A percentile compares a stretch with the other conserved stretches of the same genome.
Conservation (phyloP, 2,888 invertebrate species). For the Netelia melanura region DNA sequence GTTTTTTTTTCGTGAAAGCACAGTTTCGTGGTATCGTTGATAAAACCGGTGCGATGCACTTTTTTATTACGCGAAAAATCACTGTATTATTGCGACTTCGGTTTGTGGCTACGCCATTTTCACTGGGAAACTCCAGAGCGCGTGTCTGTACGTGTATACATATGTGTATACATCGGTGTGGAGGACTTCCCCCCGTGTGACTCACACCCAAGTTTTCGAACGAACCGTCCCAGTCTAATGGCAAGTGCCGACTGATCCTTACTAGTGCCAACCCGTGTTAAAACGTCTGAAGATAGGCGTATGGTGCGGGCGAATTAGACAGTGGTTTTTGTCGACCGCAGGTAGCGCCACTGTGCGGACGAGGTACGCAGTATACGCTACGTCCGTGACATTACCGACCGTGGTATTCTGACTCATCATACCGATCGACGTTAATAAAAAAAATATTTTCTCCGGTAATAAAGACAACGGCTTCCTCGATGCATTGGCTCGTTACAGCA, state of each 20-base stretch:
- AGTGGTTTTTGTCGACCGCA: neutral
- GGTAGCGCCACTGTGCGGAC: neutral
- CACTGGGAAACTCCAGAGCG: conserved; percentile 66
- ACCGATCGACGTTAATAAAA: too few relatives aligned
- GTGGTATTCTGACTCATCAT: neutral
- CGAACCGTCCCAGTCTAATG: conserved; percentile 73
- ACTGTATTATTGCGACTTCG: conserved; percentile 52
- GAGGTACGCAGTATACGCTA: neutral
- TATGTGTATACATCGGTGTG: conserved; percentile 16
- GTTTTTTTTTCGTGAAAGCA: neutral
- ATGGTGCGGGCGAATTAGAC: neutral
- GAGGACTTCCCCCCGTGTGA: conserved; percentile 25
- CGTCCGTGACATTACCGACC: neutral
- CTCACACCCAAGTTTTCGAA: conserved; percentile 48
- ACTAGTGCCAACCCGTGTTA: conserved; percentile 27
- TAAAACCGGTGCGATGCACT: conserved; percentile 11
- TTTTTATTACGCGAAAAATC: conserved; percentile 27
- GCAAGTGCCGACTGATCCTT: conserved; percentile 77
- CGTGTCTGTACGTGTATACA: conserved; percentile 29
- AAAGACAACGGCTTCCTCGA: too few relatives aligned
- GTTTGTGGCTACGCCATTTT: conserved; percentile 79
- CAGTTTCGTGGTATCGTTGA: neutral
- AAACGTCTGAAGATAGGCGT: neutral
- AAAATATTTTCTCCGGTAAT: too few relatives aligned
- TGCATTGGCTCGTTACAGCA: too few relatives aligned